Evolutionary conservation across 2,797 vertebrate species (phyloP).

Genomic region (Xenops minutus): DNA sequence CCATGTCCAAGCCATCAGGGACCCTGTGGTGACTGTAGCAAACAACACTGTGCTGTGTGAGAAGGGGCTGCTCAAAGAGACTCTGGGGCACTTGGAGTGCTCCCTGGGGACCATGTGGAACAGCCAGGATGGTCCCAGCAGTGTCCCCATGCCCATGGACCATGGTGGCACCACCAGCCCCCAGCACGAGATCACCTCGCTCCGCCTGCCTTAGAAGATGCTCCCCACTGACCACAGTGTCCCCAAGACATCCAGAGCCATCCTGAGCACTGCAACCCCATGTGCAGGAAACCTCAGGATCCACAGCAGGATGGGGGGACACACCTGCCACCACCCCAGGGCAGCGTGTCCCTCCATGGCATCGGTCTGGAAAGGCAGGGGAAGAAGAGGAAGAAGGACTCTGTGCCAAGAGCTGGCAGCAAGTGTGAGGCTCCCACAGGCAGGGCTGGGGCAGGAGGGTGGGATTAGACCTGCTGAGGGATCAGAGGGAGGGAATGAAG

Average conservation of each 20-base stretch:
- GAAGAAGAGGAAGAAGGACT: accelerated
- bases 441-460: neutral
- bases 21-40: too few relatives aligned
- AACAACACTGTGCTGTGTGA: neutral
- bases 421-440: accelerated
- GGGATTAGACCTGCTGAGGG: neutral
- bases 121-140: neutral
- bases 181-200: neutral
- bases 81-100: neutral
- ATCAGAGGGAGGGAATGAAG: too few relatives aligned
- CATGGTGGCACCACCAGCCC: neutral
- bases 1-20: neutral
- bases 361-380: neutral
- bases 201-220: neutral
- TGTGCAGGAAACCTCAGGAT: neutral
- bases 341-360: accelerated
- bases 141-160: neutral
- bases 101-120: neutral
- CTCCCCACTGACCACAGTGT: neutral
- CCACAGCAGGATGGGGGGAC: neutral
- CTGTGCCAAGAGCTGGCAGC: neutral
- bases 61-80: neutral
- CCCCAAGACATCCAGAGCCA: neutral
- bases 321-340: neutral
- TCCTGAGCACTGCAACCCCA: neutral